phyloP scores from a whole-genome alignment of 2,113 vertebrate genomes.

The Oriolus oriolus region DNA sequence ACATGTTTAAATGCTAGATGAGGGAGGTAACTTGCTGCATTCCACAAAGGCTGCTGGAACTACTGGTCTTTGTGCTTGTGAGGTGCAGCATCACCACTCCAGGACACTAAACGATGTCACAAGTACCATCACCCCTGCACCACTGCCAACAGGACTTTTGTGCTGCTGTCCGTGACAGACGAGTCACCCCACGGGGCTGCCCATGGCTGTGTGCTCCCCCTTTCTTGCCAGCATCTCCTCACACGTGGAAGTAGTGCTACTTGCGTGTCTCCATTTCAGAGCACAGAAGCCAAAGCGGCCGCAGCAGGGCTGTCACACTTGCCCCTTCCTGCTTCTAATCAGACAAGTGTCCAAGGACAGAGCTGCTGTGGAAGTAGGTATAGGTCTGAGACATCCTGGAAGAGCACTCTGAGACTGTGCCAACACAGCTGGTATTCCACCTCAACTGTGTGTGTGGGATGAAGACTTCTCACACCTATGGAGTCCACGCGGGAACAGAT shows the following conservation, averaged over 20 bases:
- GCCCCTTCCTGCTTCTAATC: not conserved
- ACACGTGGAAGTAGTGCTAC: fast-evolving
- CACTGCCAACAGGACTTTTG: fast-evolving
- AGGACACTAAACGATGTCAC: fast-evolving
- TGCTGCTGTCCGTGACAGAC: fast-evolving
- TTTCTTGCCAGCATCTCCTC: not conserved
- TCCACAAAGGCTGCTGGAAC: not conserved
- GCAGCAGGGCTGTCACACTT: not conserved
- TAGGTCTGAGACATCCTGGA: not conserved
- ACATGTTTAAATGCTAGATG: fast-evolving
- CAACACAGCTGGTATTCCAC: not conserved
- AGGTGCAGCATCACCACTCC: not conserved
- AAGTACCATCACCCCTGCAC: not conserved
- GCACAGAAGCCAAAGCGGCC: fast-evolving
- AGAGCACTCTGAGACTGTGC: not conserved
- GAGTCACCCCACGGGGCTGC: fast-evolving
- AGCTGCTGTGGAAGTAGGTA: not conserved
- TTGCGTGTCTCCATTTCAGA: fast-evolving
- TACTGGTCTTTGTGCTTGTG: not conserved
- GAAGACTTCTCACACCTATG: not conserved
- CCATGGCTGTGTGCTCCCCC: not conserved
- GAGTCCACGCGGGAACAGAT: not conserved
- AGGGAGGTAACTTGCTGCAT: not conserved
- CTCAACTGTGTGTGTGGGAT: fast-evolving
- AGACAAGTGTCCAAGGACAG: not conserved